A percentile compares a stretch with the other conserved stretches of the same genome.
These are phyloP conservation scores for Podilymbus podiceps DNA, from an alignment of 2,113 vertebrate species.

Conservation along the genomic window DNA sequence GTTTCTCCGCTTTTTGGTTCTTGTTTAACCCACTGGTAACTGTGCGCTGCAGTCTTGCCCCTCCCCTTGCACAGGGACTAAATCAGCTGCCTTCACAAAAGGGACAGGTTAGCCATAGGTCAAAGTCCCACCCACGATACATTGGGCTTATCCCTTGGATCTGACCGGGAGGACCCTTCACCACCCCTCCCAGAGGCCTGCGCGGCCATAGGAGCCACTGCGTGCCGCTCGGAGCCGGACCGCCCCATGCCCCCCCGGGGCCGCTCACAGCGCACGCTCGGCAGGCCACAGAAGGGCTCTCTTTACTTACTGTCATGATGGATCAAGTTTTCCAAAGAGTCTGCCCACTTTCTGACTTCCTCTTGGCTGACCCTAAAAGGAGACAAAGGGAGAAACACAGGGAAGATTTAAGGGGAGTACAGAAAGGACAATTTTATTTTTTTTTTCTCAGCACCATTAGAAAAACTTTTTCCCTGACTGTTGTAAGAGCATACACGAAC, in stretches of 20 bases:
- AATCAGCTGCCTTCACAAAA: background rate
- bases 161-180: background rate
- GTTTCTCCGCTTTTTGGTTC: background rate
- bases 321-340: slow-evolving; percentile 86
- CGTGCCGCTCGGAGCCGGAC: background rate
- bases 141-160: background rate
- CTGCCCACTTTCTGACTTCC: slow-evolving; percentile 88
- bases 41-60: background rate
- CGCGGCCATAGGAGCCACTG: background rate
- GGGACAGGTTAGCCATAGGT: background rate
- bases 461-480: background rate
- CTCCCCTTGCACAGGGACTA: background rate
- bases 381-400: background rate
- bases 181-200: background rate
- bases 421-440: background rate
- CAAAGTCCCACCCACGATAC: background rate
- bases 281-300: background rate
- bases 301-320: slow-evolving; percentile 84
- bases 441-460: background rate
- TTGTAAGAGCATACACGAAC: background rate
- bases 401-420: background rate
- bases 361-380: slow-evolving; percentile 74
- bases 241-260: background rate
- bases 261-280: background rate
- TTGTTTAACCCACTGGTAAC: background rate